Percentiles rank a stretch among this genome's conserved stretches.
Conservation (phyloP, 2,888 invertebrate genomes). For the Philereme vetulata region DNA sequence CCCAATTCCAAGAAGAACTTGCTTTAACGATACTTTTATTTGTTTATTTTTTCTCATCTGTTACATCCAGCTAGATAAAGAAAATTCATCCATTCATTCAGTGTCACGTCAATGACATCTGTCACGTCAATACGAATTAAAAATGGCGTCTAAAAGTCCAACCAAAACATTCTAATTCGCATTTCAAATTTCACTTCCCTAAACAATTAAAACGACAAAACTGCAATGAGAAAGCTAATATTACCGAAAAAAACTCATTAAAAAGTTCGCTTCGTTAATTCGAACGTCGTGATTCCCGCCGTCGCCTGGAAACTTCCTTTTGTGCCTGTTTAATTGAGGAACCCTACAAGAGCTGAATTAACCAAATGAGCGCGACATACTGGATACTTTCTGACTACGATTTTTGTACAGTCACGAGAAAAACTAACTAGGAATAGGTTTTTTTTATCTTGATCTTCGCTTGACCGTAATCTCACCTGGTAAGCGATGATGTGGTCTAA, state of each 20-base stretch:
- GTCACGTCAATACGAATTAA: too few species aligned
- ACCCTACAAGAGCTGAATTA: slow-evolving; percentile 68
- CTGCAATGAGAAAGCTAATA: slow-evolving; percentile 29
- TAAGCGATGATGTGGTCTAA: too few species aligned
- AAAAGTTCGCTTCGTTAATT: slow-evolving; percentile 71
- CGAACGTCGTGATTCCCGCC: slow-evolving; percentile 68
- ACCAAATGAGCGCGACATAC: slow-evolving; percentile 75
- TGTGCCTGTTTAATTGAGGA: slow-evolving; percentile 76
- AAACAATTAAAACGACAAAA: slow-evolving; percentile 29
- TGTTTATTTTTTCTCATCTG: too few species aligned
- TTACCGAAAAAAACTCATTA: slow-evolving; percentile 68
- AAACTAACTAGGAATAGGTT: not conserved
- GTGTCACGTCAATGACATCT: too few species aligned
- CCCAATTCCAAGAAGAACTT: too few species aligned
- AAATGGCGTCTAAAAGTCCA: too few species aligned
- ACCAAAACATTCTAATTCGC: not conserved
- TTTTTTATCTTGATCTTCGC: too few species aligned
- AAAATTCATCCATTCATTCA: too few species aligned
- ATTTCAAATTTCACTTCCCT: not conserved
- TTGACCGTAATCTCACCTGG: too few species aligned
- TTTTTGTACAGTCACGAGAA: slow-evolving; percentile 28
- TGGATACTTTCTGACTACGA: slow-evolving; percentile 30
- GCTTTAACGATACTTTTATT: too few species aligned
- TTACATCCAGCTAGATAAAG: too few species aligned
- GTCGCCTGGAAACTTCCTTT: slow-evolving; percentile 60